These are phyloP conservation scores for Desoria tigrina DNA, from an alignment of 2,888 invertebrate species.

Conservation along the genomic window DNA sequence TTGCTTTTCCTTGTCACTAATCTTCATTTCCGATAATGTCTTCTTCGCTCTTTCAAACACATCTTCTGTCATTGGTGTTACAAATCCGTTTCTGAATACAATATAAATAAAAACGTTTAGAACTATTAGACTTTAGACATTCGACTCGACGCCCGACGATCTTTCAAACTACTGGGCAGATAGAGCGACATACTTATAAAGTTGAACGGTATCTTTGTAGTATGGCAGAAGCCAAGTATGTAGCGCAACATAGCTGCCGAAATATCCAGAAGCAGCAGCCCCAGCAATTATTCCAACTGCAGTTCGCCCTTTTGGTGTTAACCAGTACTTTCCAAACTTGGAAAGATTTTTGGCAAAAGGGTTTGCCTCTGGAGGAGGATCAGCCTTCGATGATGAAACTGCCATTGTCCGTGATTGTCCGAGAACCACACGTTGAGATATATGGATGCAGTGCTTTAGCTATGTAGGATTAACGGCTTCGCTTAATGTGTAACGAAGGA, in stretches of 20 bases:
- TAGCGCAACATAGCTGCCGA: constrained; percentile 61
- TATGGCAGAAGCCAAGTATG: constrained; percentile 66
- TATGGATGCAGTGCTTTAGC: too few relatives aligned
- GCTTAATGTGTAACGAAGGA: too few relatives aligned
- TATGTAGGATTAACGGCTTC: too few relatives aligned
- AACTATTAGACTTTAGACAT: too few relatives aligned
- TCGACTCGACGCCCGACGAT: too few relatives aligned
- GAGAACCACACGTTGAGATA: too few relatives aligned
- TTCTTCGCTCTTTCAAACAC: constrained; percentile 62
- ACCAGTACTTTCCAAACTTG: constrained; percentile 24
- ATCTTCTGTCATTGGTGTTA: constrained; percentile 62
- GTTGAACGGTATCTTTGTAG: constrained; percentile 66
- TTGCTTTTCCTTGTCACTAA: constrained; percentile 61
- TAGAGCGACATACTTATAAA: constrained; percentile 65
- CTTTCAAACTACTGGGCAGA: constrained; percentile 8
- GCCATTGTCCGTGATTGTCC: constrained; percentile 3
- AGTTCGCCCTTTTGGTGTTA: constrained; percentile 18
- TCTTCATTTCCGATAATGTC: constrained; percentile 65
- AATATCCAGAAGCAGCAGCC: constrained; percentile 11
- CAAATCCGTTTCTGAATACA: constrained; percentile 60
- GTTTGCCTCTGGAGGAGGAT: background rate
- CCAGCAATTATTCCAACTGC: constrained; percentile 1
- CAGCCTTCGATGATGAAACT: constrained; percentile 3
- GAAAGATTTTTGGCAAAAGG: constrained; percentile 11
- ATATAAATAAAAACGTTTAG: background rate